Evolutionary conservation across 1,140 invertebrate species (phyloP).

Genomic region (Aphelinus certus): DNA sequence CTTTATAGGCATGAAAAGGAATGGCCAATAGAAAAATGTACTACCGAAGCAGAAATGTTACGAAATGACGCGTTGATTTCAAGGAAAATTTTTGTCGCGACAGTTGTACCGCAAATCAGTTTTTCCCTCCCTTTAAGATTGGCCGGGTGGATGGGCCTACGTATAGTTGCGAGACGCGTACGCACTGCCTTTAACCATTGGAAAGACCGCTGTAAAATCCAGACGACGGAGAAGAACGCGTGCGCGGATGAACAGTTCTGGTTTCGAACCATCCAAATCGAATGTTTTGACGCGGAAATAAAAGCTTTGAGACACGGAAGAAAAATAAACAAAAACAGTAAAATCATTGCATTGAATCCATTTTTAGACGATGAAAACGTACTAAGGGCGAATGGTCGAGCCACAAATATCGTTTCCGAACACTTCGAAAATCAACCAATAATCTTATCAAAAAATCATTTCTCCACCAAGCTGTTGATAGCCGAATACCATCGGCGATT

Average conservation of each 20-base stretch:
- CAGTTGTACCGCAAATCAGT: not conserved
- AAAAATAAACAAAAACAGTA: not conserved
- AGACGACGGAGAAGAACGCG: no score
- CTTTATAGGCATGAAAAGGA: constrained; percentile 19
- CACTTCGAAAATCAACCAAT: not conserved
- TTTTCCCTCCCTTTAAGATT: not conserved
- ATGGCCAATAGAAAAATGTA: constrained; percentile 25
- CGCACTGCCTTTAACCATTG: not conserved
- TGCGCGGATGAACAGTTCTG: not conserved
- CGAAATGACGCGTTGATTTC: not conserved
- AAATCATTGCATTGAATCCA: not conserved
- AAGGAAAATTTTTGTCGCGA: not conserved
- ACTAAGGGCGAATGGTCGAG: not conserved
- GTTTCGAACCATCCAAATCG: not conserved
- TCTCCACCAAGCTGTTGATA: constrained; percentile 25
- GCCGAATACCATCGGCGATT: constrained; percentile 32
- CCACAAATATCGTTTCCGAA: constrained; percentile 46
- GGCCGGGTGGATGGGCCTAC: not conserved
- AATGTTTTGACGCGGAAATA: not conserved
- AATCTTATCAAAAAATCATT: not conserved
- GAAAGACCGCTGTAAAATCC: no score
- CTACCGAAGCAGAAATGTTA: not conserved
- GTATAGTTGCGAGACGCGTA: not conserved
- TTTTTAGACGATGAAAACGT: not conserved
- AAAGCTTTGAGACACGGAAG: no score